Conservation (phyloP, 2,797 vertebrate species). For the Clarias platycephalus region DNA sequence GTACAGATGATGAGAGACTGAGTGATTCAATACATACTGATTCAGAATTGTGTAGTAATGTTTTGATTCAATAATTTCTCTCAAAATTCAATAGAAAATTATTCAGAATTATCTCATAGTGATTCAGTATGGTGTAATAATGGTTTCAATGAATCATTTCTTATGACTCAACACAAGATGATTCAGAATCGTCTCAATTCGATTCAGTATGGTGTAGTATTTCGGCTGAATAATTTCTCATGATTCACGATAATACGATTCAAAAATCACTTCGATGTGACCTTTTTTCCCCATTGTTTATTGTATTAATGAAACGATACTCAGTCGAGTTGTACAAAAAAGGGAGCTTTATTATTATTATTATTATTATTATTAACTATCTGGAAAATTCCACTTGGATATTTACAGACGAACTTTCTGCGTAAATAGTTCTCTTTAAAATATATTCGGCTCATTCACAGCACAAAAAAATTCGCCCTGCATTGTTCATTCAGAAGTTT, state of each 20-base stretch:
- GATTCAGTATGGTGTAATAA: not conserved
- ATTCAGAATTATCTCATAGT: too few relatives aligned
- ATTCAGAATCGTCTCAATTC: not conserved
- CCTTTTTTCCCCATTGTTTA: too few relatives aligned
- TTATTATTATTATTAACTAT: not conserved
- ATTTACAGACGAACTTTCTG: not conserved
- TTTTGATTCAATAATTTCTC: too few relatives aligned
- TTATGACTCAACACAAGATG: not conserved
- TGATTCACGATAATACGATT: not conserved
- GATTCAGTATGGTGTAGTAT: not conserved
- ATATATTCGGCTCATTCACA: constrained; percentile 5
- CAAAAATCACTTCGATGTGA: not conserved
- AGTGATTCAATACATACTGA: too few relatives aligned
- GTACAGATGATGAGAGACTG: too few relatives aligned
- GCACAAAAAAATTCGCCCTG: not conserved
- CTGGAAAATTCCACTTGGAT: not conserved
- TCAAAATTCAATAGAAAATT: too few relatives aligned
- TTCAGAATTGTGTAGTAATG: too few relatives aligned
- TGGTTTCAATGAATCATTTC: not conserved
- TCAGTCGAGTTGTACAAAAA: not conserved
- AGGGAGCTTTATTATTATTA: not conserved
- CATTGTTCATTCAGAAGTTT: not conserved
- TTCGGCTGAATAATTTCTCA: not conserved
- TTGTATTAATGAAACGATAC: not conserved
- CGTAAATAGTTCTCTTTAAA: not conserved